Conservation (phyloP, 2,113 vertebrate species). For the Nothobranchius furzeri region DNA sequence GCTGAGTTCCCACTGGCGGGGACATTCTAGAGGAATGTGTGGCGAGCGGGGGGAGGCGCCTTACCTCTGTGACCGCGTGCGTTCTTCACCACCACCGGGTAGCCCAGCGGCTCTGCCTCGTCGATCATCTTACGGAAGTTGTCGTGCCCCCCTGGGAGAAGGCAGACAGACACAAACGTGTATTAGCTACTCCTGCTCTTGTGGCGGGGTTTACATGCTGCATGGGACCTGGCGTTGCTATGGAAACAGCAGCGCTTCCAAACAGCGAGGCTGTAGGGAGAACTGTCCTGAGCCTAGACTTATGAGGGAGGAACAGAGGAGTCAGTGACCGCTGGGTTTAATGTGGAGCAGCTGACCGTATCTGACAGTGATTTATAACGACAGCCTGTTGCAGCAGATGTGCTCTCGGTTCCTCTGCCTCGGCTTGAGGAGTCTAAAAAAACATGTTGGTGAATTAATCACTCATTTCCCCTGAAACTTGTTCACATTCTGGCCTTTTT, state of each 20-base stretch:
- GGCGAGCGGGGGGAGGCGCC: constrained; percentile 14
- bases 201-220: constrained; percentile 36
- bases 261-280: constrained; percentile 41
- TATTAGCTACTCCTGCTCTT: constrained; percentile 17
- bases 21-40: constrained; percentile 1
- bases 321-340: constrained; percentile 31
- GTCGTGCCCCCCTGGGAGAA: constrained; percentile 85
- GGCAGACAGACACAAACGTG: constrained; percentile 10
- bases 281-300: constrained; percentile 31
- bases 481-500: constrained; percentile 15
- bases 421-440: neutral
- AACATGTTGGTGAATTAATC: constrained; percentile 15
- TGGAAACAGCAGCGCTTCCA: constrained; percentile 51
- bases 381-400: constrained; percentile 43
- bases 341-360: constrained; percentile 55
- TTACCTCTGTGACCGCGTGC: constrained; percentile 90
- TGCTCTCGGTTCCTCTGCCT: constrained; percentile 23
- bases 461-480: neutral
- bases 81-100: constrained; percentile 92
- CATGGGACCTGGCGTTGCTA: constrained; percentile 32
- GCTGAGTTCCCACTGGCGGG: constrained; percentile 5
- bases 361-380: constrained; percentile 32
- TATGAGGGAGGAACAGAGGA: constrained; percentile 31
- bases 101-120: constrained; percentile 89
- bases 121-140: constrained; percentile 94